Conservation (phyloP, 2,113 vertebrate genomes). For the Terrapene triunguis region DNA sequence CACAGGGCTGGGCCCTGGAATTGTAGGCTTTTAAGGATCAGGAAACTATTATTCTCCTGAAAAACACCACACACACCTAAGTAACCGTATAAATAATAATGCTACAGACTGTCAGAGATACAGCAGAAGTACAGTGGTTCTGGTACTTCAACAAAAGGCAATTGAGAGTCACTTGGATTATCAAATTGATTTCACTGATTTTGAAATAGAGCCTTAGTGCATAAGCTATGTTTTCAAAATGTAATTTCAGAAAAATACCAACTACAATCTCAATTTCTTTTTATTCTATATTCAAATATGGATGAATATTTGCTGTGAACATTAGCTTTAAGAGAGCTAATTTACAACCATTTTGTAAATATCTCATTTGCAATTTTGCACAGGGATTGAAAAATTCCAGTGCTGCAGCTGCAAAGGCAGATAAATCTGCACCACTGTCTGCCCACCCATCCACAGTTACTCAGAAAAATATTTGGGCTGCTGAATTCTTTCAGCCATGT, state of each 20-base stretch:
- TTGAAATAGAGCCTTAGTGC: neutral
- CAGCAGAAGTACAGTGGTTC: neutral
- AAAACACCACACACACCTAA: neutral
- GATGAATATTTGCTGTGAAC: constrained; percentile 23
- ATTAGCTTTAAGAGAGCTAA: constrained; percentile 32
- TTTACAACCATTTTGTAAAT: constrained; percentile 36
- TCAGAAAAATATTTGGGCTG: neutral
- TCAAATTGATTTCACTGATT: neutral
- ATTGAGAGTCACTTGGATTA: neutral
- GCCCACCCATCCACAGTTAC: neutral
- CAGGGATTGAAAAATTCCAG: neutral
- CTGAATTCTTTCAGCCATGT: neutral
- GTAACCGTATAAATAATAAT: neutral
- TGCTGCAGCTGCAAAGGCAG: constrained; percentile 25
- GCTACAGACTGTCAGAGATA: neutral
- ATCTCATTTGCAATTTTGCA: constrained; percentile 55
- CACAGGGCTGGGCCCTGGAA: neutral
- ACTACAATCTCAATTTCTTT: constrained; percentile 47
- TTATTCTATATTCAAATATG: constrained; percentile 57
- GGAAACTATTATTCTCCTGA: neutral
- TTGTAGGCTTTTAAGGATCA: neutral
- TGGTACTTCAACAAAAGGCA: neutral
- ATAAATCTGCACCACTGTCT: neutral
- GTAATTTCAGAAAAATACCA: constrained; percentile 58
- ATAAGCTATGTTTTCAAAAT: constrained; percentile 25